A percentile compares a stretch with the other conserved stretches of the same genome.
Evolutionary conservation across 1,140 invertebrate genomes (phyloP).

Genomic region (Meloidogyne floridensis): DNA sequence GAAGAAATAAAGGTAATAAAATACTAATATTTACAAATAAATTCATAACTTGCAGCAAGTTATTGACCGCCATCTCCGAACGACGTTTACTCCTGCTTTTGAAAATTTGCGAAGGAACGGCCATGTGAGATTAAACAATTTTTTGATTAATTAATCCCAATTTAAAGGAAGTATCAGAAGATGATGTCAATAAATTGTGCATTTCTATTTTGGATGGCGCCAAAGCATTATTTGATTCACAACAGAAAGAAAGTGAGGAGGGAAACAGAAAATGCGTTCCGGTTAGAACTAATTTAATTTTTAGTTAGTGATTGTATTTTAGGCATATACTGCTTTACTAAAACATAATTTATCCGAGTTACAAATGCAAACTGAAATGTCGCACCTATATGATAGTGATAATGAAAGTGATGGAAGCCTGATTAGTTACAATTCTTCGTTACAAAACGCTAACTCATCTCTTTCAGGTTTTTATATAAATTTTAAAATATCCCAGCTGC

Average conservation of each 20-base stretch:
- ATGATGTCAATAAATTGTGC: constrained; percentile 51
- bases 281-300: neutral
- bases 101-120: constrained; percentile 61
- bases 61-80: constrained; percentile 57
- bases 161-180: constrained; percentile 47
- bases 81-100: constrained; percentile 60
- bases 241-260: constrained; percentile 4
- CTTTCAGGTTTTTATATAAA: neutral
- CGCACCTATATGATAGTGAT: constrained; percentile 52
- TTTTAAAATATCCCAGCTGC: neutral
- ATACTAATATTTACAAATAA: neutral
- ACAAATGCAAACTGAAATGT: constrained; percentile 21
- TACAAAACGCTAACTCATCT: constrained; percentile 6
- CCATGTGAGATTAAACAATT: constrained; percentile 39
- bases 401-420: constrained; percentile 50
- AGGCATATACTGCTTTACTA: constrained; percentile 38
- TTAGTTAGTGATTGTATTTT: constrained; percentile 15
- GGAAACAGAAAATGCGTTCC: neutral
- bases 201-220: constrained; percentile 57
- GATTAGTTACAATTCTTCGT: constrained; percentile 40
- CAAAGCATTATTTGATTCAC: constrained; percentile 48
- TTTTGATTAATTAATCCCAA: constrained; percentile 27
- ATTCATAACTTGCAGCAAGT: constrained; percentile 43
- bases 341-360: constrained; percentile 28
- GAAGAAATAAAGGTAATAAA: constrained; percentile 45